Evolutionary conservation across 2,888 invertebrate species (phyloP).

Genomic region (Megalurothrips usitatus): DNA sequence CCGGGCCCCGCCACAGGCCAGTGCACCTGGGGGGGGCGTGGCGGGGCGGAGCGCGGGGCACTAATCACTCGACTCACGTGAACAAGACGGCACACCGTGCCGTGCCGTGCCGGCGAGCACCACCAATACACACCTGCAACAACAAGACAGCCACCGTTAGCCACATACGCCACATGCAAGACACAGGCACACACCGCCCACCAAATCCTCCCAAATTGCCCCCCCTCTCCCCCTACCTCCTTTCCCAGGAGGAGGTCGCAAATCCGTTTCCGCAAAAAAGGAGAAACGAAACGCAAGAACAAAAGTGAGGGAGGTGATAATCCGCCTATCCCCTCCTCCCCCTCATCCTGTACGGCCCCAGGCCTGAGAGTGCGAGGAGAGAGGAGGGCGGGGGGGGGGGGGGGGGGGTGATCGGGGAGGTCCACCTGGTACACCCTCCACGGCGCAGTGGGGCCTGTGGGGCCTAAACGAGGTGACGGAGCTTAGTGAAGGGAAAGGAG

Average conservation of each 20-base stretch:
- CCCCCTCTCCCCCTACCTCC: not conserved
- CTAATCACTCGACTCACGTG: not conserved
- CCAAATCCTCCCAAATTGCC: slow-evolving; percentile 13
- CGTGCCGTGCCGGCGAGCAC: not conserved
- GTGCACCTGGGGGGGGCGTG: not conserved
- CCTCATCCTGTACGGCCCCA: not conserved
- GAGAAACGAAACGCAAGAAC: not conserved
- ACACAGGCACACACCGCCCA: not conserved
- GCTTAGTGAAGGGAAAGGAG: not conserved
- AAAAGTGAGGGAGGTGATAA: not conserved
- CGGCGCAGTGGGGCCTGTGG: slow-evolving; percentile 4
- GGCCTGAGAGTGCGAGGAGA: not conserved
- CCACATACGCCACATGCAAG: not conserved
- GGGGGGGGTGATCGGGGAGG: not conserved
- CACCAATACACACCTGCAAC: slow-evolving; percentile 14
- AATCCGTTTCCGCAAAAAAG: not conserved
- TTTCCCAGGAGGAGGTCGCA: not conserved
- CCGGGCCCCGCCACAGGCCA: not conserved
- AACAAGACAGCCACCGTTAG: slow-evolving; percentile 18
- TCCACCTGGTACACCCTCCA: not conserved
- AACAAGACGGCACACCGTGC: not conserved
- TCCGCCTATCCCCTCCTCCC: not conserved
- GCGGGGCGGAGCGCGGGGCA: not conserved
- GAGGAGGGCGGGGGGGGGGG: not conserved
- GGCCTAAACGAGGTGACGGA: slow-evolving; percentile 2